Base-by-base conservation (phyloP, 92 coral and sea anemone genomes). In the Zoanthus solanderi region DNA sequence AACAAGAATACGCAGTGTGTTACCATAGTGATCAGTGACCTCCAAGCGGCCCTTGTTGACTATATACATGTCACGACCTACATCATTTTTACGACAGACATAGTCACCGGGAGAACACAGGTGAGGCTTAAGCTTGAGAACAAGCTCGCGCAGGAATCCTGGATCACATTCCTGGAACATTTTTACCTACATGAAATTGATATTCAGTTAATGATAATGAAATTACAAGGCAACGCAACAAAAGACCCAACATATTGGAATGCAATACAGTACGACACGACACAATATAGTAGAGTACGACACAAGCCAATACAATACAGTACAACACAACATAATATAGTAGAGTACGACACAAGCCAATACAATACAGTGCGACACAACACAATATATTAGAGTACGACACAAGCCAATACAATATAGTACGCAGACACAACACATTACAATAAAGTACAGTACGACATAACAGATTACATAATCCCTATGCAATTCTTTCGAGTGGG, bases 131-230 rank as follows among this genome's bases (percentile, higher is more conserved):
- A 96, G 84, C 78, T 94, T 94, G 45, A 95, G 60, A 14, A 94
- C 98, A 4, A 97, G 88, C 79, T 97, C 99, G 67, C 96, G 96
- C 10, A 97, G 94, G 42, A 97, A 92, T 6, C 98, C 93, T 2
- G 98, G 99, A 44, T 97, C 98, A 69, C 99, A 95, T 42, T 95
- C 95, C 28, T 97, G 92, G 79, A 97, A 97, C 98, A 95, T 97
- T 87, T 91, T 92, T 11, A 97, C 99, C 92, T 90, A 15, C 30
- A 28, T 16, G 15, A 34, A 69, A 23, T 69, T 69, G 46, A 4
- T 15, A 30, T 30, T 1, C 10, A 28, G 29, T 68, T 3, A 28
- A 4, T 60, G 5, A 58, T 58, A 15, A 58, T 23, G 23, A 23
- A 23, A 23, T 23, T 23, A 12, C 66, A 60, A 60, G 9, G 5